phyloP scores from a whole-genome alignment of 2,113 vertebrate genomes.

The Falco punctatus region DNA sequence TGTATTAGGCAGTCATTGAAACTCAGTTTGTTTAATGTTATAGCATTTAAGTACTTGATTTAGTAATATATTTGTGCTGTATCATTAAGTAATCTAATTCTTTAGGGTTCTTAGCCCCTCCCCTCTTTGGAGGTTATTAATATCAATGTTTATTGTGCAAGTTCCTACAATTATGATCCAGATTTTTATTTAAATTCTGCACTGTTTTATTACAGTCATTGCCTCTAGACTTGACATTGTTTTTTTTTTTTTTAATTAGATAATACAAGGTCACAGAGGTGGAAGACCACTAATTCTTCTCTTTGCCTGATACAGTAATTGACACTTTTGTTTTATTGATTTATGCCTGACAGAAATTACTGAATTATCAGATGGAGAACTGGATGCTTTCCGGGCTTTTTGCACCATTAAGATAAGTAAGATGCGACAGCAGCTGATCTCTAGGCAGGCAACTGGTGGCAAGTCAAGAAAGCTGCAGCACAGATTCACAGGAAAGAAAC shows the following conservation, averaged over 20 bases:
- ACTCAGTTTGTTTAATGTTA: not conserved
- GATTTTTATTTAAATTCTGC: not conserved
- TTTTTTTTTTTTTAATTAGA: not conserved
- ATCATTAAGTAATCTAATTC: not conserved
- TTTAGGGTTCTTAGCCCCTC: not conserved
- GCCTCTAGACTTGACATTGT: not conserved
- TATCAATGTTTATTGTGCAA: not conserved
- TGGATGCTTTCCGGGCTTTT: conserved; percentile 20
- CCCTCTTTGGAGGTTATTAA: not conserved
- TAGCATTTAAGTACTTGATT: not conserved
- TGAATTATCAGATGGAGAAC: not conserved
- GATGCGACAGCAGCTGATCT: not conserved
- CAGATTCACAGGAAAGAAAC: not conserved
- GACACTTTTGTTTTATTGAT: not conserved
- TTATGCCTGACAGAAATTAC: not conserved
- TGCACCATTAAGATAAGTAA: conserved; percentile 47
- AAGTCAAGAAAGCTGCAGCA: not conserved
- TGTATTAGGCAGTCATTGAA: not conserved
- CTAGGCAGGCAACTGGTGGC: no score
- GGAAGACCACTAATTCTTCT: not conserved
- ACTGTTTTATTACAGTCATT: not conserved
- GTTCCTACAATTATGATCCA: not conserved
- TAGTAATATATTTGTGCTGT: not conserved
- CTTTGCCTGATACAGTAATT: not conserved
- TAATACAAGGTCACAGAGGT: not conserved